Conservation (phyloP, 2,113 vertebrate genomes). For the Sciurus niger region DNA sequence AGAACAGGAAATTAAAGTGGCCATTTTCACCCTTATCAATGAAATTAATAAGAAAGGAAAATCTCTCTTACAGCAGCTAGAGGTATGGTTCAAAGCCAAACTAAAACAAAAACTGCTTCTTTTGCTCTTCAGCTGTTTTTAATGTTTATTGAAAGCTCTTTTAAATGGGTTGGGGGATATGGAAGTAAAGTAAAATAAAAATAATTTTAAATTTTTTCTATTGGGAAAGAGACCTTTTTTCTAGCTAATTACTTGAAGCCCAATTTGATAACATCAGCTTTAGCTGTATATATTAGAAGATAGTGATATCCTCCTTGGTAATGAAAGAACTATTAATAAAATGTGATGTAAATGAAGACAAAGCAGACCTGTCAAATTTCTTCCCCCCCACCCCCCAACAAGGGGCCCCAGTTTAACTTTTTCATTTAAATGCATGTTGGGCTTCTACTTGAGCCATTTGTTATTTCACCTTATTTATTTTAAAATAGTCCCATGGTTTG, state of each 20-base stretch:
- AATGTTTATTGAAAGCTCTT: conserved; percentile 66
- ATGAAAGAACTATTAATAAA: conserved; percentile 51
- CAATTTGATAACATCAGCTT: conserved; percentile 54
- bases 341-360: conserved; percentile 47
- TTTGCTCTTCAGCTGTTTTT: conserved; percentile 73
- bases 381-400: background rate
- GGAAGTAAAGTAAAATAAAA: conserved; percentile 66
- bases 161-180: conserved; percentile 59
- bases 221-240: conserved; percentile 56
- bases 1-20: conserved; percentile 99
- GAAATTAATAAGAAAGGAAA: conserved; percentile 99
- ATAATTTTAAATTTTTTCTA: conserved; percentile 17
- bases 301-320: conserved; percentile 40
- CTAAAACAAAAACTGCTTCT: conserved; percentile 71
- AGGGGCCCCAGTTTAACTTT: conserved; percentile 5
- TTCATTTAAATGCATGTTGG: conserved; percentile 3
- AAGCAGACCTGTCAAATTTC: background rate
- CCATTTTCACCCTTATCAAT: conserved; percentile 99
- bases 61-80: conserved; percentile 97
- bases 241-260: conserved; percentile 40
- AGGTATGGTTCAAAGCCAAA: conserved; percentile 91
- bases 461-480: conserved; percentile 57
- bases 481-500: conserved; percentile 44
- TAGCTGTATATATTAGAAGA: background rate
- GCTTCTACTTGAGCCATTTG: conserved; percentile 53